phyloP scores from a whole-genome alignment of 2,888 invertebrate species.

The Busseola fusca region DNA sequence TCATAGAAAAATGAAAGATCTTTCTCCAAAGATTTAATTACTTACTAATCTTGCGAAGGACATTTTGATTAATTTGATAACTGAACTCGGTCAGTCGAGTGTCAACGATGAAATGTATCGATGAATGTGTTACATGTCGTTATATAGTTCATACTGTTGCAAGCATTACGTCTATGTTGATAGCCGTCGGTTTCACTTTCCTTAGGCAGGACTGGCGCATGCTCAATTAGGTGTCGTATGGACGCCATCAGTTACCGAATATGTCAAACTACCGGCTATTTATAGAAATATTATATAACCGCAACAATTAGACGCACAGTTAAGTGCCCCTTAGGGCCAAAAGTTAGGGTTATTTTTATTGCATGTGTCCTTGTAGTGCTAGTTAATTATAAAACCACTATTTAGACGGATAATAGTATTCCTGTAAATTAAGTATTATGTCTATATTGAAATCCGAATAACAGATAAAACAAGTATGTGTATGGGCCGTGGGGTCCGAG shows the following conservation, averaged over 20 bases:
- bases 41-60: constrained; percentile 82
- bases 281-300: constrained; percentile 81
- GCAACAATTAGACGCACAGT: constrained; percentile 43
- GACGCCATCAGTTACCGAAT: constrained; percentile 81
- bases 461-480: background rate
- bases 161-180: constrained; percentile 83
- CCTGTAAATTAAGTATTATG: background rate
- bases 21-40: constrained; percentile 42
- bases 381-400: background rate
- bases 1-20: background rate
- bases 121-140: constrained; percentile 80
- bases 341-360: constrained; percentile 37
- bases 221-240: constrained; percentile 80
- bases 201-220: constrained; percentile 84
- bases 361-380: constrained; percentile 21
- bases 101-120: constrained; percentile 79
- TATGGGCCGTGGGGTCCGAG: no score
- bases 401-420: background rate
- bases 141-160: constrained; percentile 89
- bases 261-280: constrained; percentile 75
- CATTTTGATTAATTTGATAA: constrained; percentile 72
- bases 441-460: background rate
- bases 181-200: constrained; percentile 85
- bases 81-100: constrained; percentile 81
- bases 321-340: constrained; percentile 31